A percentile compares a stretch with the other conserved stretches of the same genome.
Evolutionary conservation across 2,113 vertebrate genomes (phyloP).

Genomic region (Lathamus discolor): DNA sequence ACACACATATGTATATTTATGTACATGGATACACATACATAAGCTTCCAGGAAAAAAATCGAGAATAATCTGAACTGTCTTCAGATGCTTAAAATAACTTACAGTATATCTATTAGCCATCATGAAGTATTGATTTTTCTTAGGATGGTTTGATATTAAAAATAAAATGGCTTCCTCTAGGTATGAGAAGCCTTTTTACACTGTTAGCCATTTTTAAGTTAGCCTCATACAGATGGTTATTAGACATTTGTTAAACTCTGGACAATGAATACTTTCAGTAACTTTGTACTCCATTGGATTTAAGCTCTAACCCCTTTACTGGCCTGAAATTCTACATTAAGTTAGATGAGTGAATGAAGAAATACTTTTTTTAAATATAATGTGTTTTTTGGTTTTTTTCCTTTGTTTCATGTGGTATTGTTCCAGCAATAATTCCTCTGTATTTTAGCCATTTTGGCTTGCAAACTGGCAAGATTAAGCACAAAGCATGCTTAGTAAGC

Average conservation of each 20-base stretch:
- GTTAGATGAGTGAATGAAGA: neutral
- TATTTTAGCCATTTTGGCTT: neutral
- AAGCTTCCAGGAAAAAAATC: neutral
- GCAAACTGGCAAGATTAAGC: neutral
- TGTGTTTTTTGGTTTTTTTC: neutral
- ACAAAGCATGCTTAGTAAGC: neutral
- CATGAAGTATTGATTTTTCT: neutral
- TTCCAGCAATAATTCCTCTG: neutral
- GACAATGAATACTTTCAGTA: neutral
- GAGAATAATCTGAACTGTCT: neutral
- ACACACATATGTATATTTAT: neutral
- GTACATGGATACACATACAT: neutral
- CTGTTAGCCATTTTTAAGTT: constrained; percentile 31
- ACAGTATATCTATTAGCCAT: neutral
- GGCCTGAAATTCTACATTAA: neutral
- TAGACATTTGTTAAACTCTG: neutral
- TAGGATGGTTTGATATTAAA: neutral
- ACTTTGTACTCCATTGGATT: neutral
- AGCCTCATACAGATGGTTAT: neutral
- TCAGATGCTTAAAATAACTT: neutral
- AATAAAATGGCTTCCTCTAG: constrained; percentile 60
- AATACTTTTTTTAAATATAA: neutral
- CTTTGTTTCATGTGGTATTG: neutral
- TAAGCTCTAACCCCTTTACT: neutral
- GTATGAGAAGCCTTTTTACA: neutral